These are phyloP conservation scores for Istiophorus platypterus DNA, from an alignment of 2,113 vertebrate genomes.

Conservation along the genomic window DNA sequence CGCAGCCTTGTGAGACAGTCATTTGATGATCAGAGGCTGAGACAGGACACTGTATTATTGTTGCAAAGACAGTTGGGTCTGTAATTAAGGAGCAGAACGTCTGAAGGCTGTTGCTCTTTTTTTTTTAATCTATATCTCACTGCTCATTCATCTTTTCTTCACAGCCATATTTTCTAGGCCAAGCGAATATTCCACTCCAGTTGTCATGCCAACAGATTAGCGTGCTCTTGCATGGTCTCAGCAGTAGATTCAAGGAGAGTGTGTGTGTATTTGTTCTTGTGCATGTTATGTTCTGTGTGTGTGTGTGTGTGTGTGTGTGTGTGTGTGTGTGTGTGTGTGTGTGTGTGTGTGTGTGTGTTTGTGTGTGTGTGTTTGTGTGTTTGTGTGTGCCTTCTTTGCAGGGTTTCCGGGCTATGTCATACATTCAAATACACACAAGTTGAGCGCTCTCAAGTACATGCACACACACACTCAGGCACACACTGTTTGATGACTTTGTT, in stretches of 20 bases:
- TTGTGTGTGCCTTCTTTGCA: conserved; percentile 40
- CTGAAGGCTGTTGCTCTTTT: conserved; percentile 51
- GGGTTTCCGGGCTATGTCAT: conserved; percentile 44
- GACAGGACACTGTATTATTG: conserved; percentile 32
- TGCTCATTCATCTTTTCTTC: conserved; percentile 81
- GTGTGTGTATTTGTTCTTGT: conserved; percentile 6
- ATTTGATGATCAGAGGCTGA: conserved; percentile 32
- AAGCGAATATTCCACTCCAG: conserved; percentile 78
- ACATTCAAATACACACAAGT: conserved; percentile 36
- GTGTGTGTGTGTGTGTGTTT: neutral
- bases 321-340: conserved; percentile 20
- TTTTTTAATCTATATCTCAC: conserved; percentile 59
- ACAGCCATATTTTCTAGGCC: conserved; percentile 81
- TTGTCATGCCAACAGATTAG: conserved; percentile 82
- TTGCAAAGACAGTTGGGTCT: conserved; percentile 24
- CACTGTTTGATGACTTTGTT: conserved; percentile 22
- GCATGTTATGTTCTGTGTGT: neutral
- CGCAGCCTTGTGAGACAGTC: conserved; percentile 13
- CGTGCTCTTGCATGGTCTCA: conserved; percentile 62
- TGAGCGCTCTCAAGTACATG: conserved; percentile 1
- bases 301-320: conserved; percentile 22
- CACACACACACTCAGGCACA: neutral
- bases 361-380: conserved; percentile 22
- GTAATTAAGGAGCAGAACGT: conserved; percentile 59
- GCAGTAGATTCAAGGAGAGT: conserved; percentile 35